Base-by-base conservation (phyloP, 64 coral and sea anemone genomes). In the Acropora tenuis region DNA sequence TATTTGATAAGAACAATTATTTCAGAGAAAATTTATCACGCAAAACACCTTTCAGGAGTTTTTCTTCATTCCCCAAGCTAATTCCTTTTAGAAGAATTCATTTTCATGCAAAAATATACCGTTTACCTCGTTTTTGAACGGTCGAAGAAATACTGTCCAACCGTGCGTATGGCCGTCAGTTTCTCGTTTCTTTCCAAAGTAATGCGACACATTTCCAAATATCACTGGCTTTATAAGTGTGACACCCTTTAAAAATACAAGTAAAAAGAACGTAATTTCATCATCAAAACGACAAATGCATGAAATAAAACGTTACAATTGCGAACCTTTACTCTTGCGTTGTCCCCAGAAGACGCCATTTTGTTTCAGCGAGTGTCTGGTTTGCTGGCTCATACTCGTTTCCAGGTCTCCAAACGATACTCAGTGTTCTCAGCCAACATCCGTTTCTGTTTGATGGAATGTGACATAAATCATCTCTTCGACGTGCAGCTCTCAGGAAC, bases 171-270 rank as follows among this genome's bases (percentile, higher is more conserved):
- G 97, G 1, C 97, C 97, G 93, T 99, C 97, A 44, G 76, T 72
- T 83, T 99, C 97, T n/a, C 97, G 87, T 87, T 99, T 99, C 86
- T 99, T 99, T 47, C 97, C 97, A 80, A 99, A 99, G 90, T 99
- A 99, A 72, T 95, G 94, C 13, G 97, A 99, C 17, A 95, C 85
- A 80, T 99, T 99, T 41, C 97, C 97, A 94, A 93, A 99, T 72
- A 99, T 82, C n/a, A 99, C 91, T 18, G 94, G 97, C 63, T 99
- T 99, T 66, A 97, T 84, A 48, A 97, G 41, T 57, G 88, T 94
- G 8, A 97, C 77, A 77, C 95, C 95, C 95, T 97, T 82, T n/a
- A 74, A 77, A 0, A 78, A 86, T 69, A 18, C 41, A 89, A 9
- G 71, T 58, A 73, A 50, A 55, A 55, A 55, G 52, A 10, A 5